Base-by-base conservation (phyloP, 2,797 vertebrate species). In the Onychomys arenicola region DNA sequence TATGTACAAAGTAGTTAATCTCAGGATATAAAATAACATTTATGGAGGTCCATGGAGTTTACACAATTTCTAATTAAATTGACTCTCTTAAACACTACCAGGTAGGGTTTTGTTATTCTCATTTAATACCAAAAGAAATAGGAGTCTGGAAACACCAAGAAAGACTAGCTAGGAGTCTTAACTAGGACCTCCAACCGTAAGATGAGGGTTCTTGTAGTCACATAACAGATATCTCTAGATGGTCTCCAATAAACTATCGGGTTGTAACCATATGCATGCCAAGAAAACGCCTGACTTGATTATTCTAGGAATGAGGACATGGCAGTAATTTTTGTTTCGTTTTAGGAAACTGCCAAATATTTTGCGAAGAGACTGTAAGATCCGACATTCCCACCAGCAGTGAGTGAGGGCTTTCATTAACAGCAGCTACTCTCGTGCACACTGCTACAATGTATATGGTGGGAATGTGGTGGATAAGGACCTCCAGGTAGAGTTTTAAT, bases 281-380 rank as follows among this genome's bases (percentile, higher is more conserved):
- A 90, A 49, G 32, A 71, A 87, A 83, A 80, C 43, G 34, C 83
- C 89, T 49, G 46, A 19, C 29, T 77, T 85, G 85, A 76, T 82
- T 71, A 71, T 87, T 95, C 69, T 82, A 77, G 27, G 65, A 84
- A 93, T 21, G 37, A 93, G 27, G 73, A 78, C 29, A 25, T 46
- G 67, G 46, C 57, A 88, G 71, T 92, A 85, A 40, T 55, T 90
- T 63, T 43, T 73, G 52, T 55, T 92, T 90, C 43, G 25, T 83
- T 90, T 93, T 78, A 78, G 67, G 78, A 85, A 91, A 65, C 65
- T n/a, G 23, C 61, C 40, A 27, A 85, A 61, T 73, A 25, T 92
- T 84, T 73, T 52, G 17, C 43, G 82, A 86, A 89, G 19, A 67
- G 55, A 52, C 19, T 46, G 34, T 8, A 34, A 80, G n/a, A 32